Conservation (phyloP, 2,113 vertebrate genomes). For the Nyctibius bracteatus region DNA sequence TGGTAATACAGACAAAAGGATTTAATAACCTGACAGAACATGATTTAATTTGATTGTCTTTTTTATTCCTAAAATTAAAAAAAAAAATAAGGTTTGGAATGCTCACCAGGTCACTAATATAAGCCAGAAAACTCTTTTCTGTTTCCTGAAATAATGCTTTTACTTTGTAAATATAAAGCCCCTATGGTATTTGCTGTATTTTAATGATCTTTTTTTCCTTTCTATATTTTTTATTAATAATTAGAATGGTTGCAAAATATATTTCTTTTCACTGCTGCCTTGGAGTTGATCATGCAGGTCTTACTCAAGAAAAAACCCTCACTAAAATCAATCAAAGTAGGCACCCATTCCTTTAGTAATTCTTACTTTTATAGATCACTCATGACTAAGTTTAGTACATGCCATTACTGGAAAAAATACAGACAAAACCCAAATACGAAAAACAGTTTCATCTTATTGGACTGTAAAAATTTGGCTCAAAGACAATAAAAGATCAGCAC, state of each 20-base stretch:
- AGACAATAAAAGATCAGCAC: not conserved
- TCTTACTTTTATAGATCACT: not conserved
- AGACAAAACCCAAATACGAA: not conserved
- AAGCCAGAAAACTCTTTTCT: not conserved
- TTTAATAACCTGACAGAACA: not conserved
- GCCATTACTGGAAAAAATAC: not conserved
- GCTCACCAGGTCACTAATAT: not conserved
- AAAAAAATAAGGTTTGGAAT: not conserved
- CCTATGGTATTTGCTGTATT: not conserved
- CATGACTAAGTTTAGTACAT: not conserved
- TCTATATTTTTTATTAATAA: not conserved
- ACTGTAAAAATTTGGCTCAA: not conserved
- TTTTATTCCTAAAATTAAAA: not conserved
- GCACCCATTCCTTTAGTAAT: not conserved
- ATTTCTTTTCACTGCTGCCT: not conserved
- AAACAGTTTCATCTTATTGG: not conserved
- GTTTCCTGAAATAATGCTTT: not conserved
- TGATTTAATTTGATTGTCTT: not conserved
- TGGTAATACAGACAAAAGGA: not conserved
- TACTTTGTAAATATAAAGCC: not conserved
- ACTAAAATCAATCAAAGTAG: not conserved
- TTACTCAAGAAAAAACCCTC: not conserved
- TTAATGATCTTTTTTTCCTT: not conserved
- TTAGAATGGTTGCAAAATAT: not conserved
- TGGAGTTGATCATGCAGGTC: not conserved